Evolutionary conservation across 2,888 invertebrate genomes (phyloP).

Genomic region (Oxytorus armatus): DNA sequence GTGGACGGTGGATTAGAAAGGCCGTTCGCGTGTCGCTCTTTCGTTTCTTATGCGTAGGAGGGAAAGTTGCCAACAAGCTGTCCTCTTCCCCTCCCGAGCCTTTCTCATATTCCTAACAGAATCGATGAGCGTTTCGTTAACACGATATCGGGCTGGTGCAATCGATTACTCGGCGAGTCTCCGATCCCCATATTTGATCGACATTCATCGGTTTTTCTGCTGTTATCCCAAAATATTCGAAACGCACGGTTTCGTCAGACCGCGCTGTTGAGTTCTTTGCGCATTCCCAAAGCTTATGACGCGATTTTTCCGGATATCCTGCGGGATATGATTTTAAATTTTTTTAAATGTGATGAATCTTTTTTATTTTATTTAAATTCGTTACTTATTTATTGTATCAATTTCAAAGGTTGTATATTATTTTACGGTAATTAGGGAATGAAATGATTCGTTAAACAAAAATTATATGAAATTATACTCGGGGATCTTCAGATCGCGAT

Average conservation of each 20-base stretch:
- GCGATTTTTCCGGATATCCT: conserved; percentile 20
- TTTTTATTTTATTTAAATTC: too few species aligned
- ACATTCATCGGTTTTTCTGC: conserved; percentile 26
- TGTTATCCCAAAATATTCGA: conserved; percentile 13
- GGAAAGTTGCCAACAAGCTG: conserved; percentile 77
- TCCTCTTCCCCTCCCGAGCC: conserved; percentile 25
- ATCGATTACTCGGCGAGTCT: conserved; percentile 23
- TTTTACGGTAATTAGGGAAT: too few species aligned
- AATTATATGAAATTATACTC: too few species aligned
- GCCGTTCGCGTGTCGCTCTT: conserved; percentile 71
- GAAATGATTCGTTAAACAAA: too few species aligned
- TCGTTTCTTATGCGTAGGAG: conserved; percentile 77
- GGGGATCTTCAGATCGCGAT: too few species aligned
- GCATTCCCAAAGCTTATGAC: conserved; percentile 6
- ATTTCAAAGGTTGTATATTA: too few species aligned
- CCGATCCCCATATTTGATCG: conserved; percentile 20
- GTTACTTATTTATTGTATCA: too few species aligned
- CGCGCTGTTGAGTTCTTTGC: conserved; percentile 14
- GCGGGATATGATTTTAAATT: conserved; percentile 8
- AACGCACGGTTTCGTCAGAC: too few species aligned
- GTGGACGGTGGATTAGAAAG: conserved; percentile 80
- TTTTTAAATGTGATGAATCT: too few species aligned
- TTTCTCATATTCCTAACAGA: conserved; percentile 40
- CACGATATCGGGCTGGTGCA: conserved; percentile 36
- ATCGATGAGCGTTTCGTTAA: conserved; percentile 21